Percentiles rank a stretch among this genome's conserved stretches.
phyloP scores from a whole-genome alignment of 2,797 vertebrate species.

The Toxotes lorentzi region DNA sequence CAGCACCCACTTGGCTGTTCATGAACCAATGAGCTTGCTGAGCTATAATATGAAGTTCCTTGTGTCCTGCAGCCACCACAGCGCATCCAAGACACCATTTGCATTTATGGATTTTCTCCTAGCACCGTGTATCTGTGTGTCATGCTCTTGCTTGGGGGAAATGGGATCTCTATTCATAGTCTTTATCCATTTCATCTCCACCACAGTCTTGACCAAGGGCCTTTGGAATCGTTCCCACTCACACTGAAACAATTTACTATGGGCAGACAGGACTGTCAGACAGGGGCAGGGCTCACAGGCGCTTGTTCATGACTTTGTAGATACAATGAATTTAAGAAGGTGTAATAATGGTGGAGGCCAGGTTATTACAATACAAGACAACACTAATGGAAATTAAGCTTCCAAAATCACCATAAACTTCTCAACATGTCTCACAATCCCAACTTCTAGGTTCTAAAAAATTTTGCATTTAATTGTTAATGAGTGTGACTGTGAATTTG shows the following conservation, averaged over 20 bases:
- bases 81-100: constrained; percentile 72
- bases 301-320: constrained; percentile 41
- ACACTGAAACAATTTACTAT: constrained; percentile 38
- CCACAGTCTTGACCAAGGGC: constrained; percentile 52
- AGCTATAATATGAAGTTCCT: constrained; percentile 72
- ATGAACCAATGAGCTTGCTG: constrained; percentile 63
- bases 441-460: neutral
- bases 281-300: neutral
- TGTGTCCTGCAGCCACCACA: constrained; percentile 70
- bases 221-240: constrained; percentile 51
- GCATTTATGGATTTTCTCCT: constrained; percentile 81
- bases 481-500: neutral
- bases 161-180: constrained; percentile 73
- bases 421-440: neutral
- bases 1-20: constrained; percentile 53
- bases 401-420: neutral
- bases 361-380: neutral
- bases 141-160: constrained; percentile 65
- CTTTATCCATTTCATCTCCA: constrained; percentile 74
- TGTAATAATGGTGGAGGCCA: neutral
- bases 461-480: constrained; percentile 5
- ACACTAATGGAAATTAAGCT: neutral
- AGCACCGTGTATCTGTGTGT: constrained; percentile 64
- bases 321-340: constrained; percentile 27
- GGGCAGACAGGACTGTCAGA: constrained; percentile 26